Evolutionary conservation across 2,113 vertebrate genomes (phyloP).

Genomic region (Addax nasomaculatus): DNA sequence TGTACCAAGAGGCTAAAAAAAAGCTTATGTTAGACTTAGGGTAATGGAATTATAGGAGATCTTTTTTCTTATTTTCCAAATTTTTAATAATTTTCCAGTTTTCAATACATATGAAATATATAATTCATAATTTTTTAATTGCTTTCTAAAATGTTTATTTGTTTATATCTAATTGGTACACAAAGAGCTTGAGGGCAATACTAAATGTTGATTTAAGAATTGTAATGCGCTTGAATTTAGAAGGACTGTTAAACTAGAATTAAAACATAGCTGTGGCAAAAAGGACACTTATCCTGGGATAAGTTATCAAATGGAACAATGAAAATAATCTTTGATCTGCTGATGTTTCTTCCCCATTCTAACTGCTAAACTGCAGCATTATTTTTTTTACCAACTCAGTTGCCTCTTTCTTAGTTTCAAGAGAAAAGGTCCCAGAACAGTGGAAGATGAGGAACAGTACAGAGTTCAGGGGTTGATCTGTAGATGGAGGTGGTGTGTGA

Average conservation of each 20-base stretch:
- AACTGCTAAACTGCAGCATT: not conserved
- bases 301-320: not conserved
- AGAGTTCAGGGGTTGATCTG: not conserved
- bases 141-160: not conserved
- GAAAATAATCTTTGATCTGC: not conserved
- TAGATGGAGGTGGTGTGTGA: not conserved
- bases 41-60: not conserved
- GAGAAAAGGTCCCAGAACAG: not conserved
- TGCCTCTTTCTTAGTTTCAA: not conserved
- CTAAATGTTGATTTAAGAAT: slow-evolving; percentile 1
- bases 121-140: not conserved
- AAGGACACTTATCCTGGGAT: not conserved
- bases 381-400: not conserved
- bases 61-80: not conserved
- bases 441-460: not conserved
- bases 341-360: not conserved
- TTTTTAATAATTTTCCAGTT: slow-evolving; percentile 14
- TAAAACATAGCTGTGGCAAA: not conserved
- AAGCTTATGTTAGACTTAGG: not conserved
- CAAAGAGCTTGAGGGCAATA: not conserved
- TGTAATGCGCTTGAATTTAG: not conserved
- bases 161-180: not conserved
- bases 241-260: not conserved
- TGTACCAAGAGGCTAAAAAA: not conserved
- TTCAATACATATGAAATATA: not conserved